Conservation (phyloP, 2,888 invertebrate genomes). For the Drosophila anceps region DNA sequence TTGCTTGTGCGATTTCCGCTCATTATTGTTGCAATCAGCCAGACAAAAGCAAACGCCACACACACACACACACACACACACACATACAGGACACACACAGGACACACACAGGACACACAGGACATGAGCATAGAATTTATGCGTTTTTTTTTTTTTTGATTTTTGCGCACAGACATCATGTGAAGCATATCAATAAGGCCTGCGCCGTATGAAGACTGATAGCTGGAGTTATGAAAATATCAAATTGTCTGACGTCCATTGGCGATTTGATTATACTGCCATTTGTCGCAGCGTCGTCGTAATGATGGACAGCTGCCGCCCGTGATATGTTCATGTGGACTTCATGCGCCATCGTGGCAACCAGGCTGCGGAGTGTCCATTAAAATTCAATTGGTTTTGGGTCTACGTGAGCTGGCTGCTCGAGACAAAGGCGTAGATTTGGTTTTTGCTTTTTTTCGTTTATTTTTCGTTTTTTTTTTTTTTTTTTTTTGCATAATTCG, state of each 20-base stretch:
- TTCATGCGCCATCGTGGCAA: background rate
- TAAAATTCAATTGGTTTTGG: conserved; percentile 78
- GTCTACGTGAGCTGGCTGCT: conserved; percentile 65
- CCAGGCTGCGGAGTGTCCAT: conserved; percentile 44
- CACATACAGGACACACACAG: background rate
- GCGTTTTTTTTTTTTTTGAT: conserved; percentile 46
- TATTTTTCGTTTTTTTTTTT: background rate
- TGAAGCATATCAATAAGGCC: conserved; percentile 64
- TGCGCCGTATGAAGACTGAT: background rate
- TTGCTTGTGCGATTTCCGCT: conserved; percentile 71
- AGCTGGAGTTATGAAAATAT: conserved; percentile 52
- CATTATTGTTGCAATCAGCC: conserved; percentile 76
- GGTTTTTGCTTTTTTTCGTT: background rate
- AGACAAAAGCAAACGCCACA: conserved; percentile 49
- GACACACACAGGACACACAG: conserved; percentile 7
- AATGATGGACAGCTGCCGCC: conserved; percentile 59
- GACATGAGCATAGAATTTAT: conserved; percentile 47
- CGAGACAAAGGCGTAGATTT: conserved; percentile 54
- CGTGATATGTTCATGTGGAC: background rate
- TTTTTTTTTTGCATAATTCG: conserved; percentile 60
- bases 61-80: background rate
- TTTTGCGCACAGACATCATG: conserved; percentile 58
- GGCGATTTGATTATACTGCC: conserved; percentile 78
- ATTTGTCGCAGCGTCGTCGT: conserved; percentile 59
- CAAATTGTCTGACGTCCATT: conserved; percentile 64